Conservation (phyloP, 1,140 invertebrate genomes). For the Drosophila lacertosa region DNA sequence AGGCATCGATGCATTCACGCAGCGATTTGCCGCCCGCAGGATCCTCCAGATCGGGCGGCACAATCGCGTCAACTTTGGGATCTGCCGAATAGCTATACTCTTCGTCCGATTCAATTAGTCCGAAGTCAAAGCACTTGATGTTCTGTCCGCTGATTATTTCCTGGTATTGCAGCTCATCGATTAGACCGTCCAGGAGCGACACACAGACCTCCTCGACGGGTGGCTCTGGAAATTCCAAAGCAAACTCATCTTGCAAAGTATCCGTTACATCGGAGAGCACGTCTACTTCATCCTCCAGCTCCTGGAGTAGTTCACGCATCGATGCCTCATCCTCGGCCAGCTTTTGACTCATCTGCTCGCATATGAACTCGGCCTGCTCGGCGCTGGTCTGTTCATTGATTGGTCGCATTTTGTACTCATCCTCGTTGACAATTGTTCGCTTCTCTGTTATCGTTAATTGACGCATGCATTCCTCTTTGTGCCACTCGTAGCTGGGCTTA, state of each 20-base stretch:
- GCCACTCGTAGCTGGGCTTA: slow-evolving; percentile 46
- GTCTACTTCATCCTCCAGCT: slow-evolving; percentile 60
- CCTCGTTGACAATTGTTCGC: background rate
- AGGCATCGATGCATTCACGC: slow-evolving; percentile 58
- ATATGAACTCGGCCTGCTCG: slow-evolving; percentile 47
- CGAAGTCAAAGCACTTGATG: slow-evolving; percentile 57
- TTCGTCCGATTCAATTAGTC: slow-evolving; percentile 66
- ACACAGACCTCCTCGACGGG: slow-evolving; percentile 18
- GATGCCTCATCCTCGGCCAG: slow-evolving; percentile 55
- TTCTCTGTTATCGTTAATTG: slow-evolving; percentile 33
- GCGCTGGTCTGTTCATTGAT: slow-evolving; percentile 15
- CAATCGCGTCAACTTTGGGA: slow-evolving; percentile 44
- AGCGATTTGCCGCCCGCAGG: slow-evolving; percentile 58
- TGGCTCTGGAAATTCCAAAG: slow-evolving; percentile 11
- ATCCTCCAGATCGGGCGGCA: slow-evolving; percentile 47
- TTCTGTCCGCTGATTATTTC: slow-evolving; percentile 2
- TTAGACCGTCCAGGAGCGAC: slow-evolving; percentile 46
- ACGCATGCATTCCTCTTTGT: slow-evolving; percentile 44
- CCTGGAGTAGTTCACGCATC: slow-evolving; percentile 51
- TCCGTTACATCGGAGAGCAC: slow-evolving; percentile 19
- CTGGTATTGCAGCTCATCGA: slow-evolving; percentile 46
- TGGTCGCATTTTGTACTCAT: background rate
- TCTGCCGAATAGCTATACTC: slow-evolving; percentile 60
- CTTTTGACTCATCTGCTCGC: slow-evolving; percentile 25
- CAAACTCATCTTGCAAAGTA: background rate